Evolutionary conservation across 92 coral and sea anemone genomes (phyloP).

Genomic region (Porites evermanni): DNA sequence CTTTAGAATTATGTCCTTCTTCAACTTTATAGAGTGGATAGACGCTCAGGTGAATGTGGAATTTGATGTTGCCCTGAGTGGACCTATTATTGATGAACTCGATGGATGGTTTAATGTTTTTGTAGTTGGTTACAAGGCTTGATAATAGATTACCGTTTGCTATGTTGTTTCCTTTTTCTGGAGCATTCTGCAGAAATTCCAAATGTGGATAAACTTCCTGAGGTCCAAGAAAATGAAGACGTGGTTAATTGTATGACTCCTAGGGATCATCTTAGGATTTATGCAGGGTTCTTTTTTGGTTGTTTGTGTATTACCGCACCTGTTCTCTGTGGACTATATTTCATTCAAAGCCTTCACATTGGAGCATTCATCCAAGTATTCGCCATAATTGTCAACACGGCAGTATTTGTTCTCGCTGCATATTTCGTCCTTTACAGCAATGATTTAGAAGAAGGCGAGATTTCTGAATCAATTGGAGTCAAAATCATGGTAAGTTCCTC

Average conservation of each 20-base stretch:
- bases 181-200: slow-evolving; percentile 61
- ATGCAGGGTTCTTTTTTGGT: slow-evolving; percentile 44
- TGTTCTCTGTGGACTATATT: slow-evolving; percentile 18
- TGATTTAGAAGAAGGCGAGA: slow-evolving; percentile 16
- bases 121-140: slow-evolving; percentile 50
- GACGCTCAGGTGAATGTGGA: slow-evolving; percentile 58
- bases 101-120: slow-evolving; percentile 35
- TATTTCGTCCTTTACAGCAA: slow-evolving; percentile 33
- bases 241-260: slow-evolving; percentile 4
- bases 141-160: slow-evolving; percentile 65
- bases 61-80: slow-evolving; percentile 44
- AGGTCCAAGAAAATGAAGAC: background rate
- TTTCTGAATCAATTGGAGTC: slow-evolving; percentile 19
- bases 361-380: slow-evolving; percentile 41
- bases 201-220: background rate
- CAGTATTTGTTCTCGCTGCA: slow-evolving; percentile 30
- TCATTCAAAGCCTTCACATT: slow-evolving; percentile 26
- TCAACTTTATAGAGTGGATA: slow-evolving; percentile 75
- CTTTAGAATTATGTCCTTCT: slow-evolving; percentile 52
- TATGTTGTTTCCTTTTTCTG: slow-evolving; percentile 60
- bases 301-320: slow-evolving; percentile 42
- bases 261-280: slow-evolving; percentile 9
- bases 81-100: background rate
- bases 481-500: slow-evolving; percentile 4
- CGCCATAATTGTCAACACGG: slow-evolving; percentile 42